Evolutionary conservation across 2,797 vertebrate genomes (phyloP).

Genomic region (Sarcophilus harrisii): DNA sequence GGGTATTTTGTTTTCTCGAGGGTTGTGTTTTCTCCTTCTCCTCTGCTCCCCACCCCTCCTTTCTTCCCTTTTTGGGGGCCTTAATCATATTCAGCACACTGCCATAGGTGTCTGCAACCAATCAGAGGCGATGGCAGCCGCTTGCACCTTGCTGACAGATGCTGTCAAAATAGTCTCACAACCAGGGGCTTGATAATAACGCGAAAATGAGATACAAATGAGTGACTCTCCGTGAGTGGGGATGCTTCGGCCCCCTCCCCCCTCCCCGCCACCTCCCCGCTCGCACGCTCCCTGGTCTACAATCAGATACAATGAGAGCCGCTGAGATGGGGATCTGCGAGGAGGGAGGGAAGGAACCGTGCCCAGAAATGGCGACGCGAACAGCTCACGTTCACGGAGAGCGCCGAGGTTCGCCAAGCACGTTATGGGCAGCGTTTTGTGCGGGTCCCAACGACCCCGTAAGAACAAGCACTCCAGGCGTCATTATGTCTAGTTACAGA

Average conservation of each 20-base stretch:
- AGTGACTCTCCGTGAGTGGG: conserved; percentile 59
- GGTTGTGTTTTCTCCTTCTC: conserved; percentile 35
- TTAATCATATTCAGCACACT: conserved; percentile 35
- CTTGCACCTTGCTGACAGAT: conserved; percentile 79
- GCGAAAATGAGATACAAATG: conserved; percentile 78
- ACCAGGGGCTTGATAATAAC: conserved; percentile 71
- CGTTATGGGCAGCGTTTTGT: neutral
- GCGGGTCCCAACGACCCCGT: neutral
- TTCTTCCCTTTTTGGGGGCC: conserved; percentile 13
- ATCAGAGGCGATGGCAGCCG: conserved; percentile 74
- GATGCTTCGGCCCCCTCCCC: accelerated
- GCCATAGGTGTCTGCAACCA: conserved; percentile 71
- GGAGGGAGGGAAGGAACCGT: neutral
- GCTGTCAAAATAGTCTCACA: conserved; percentile 71
- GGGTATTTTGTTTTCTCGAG: neutral
- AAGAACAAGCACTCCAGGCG: neutral
- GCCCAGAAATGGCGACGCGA: neutral
- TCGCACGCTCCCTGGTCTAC: neutral
- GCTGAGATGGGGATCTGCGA: neutral
- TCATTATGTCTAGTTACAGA: neutral
- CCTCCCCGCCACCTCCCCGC: neutral
- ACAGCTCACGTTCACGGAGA: neutral
- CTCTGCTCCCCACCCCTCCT: neutral
- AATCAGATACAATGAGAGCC: neutral
- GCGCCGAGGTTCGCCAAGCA: neutral